Evolutionary conservation across 2,888 invertebrate species (phyloP).

Genomic region (Troides oblongomaculatus): DNA sequence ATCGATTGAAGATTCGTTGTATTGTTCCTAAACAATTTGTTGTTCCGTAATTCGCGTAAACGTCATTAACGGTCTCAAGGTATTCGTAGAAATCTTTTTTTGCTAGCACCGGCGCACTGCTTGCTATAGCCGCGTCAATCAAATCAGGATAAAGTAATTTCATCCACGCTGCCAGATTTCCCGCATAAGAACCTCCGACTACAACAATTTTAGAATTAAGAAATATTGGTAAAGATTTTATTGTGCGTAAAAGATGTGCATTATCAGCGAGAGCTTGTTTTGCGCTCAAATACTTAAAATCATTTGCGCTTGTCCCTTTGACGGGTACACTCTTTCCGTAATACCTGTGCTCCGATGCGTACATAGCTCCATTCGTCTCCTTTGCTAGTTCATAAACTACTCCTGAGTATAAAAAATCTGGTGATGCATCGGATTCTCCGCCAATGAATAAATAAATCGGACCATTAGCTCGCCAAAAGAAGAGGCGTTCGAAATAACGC

Average conservation of each 20-base stretch:
- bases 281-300: slow-evolving; percentile 58
- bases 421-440: slow-evolving; percentile 56
- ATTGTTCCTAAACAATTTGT: slow-evolving; percentile 52
- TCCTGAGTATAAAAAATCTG: slow-evolving; percentile 53
- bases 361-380: slow-evolving; percentile 68
- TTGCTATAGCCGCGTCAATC: slow-evolving; percentile 63
- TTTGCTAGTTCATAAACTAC: slow-evolving; percentile 59
- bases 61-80: slow-evolving; percentile 60
- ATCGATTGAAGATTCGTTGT: slow-evolving; percentile 48
- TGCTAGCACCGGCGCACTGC: slow-evolving; percentile 67
- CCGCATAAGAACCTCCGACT: slow-evolving; percentile 68
- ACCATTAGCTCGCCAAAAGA: slow-evolving; percentile 53
- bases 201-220: slow-evolving; percentile 60
- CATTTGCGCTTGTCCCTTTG: slow-evolving; percentile 45
- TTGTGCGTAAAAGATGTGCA: slow-evolving; percentile 47
- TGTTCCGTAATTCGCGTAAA: slow-evolving; percentile 59
- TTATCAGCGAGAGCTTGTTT: slow-evolving; percentile 65
- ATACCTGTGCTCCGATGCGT: slow-evolving; percentile 63
- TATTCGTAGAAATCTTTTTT: slow-evolving; percentile 68
- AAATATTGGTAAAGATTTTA: slow-evolving; percentile 48
- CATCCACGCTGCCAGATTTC: slow-evolving; percentile 71
- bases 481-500: slow-evolving; percentile 61
- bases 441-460: slow-evolving; percentile 62
- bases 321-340: slow-evolving; percentile 67
- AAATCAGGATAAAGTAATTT: slow-evolving; percentile 59